Percentiles rank a stretch among this genome's conserved stretches.
phyloP scores from a whole-genome alignment of 2,113 vertebrate species.

The Leuciscus idus region DNA sequence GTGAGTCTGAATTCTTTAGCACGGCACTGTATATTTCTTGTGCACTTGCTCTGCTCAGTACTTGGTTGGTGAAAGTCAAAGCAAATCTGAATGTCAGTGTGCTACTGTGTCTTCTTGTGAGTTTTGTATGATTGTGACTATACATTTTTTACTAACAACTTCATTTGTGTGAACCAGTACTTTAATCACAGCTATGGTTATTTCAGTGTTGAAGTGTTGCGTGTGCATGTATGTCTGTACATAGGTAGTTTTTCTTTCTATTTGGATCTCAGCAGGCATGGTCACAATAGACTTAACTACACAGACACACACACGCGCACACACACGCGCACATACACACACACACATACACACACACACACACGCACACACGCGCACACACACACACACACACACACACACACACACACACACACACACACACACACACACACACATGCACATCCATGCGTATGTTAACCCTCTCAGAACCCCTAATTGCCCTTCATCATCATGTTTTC shows the following conservation, averaged over 20 bases:
- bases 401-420: neutral
- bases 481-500: neutral
- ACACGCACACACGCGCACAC: neutral
- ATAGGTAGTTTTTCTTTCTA: neutral
- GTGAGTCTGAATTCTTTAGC: neutral
- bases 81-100: slow-evolving; percentile 21
- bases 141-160: neutral
- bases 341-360: neutral
- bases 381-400: slow-evolving; percentile 8
- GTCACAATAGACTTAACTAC: neutral
- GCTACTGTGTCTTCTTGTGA: neutral
- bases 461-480: neutral
- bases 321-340: slow-evolving; percentile 1
- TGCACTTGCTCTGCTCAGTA: slow-evolving; percentile 24
- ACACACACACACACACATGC: neutral
- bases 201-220: neutral
- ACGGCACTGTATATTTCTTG: neutral
- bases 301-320: neutral
- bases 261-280: neutral
- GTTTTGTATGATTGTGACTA: slow-evolving; percentile 23
- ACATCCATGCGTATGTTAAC: neutral
- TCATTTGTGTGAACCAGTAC: neutral
- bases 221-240: slow-evolving; percentile 3
- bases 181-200: neutral
- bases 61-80: slow-evolving; percentile 22